Evolutionary conservation across 2,888 invertebrate genomes (phyloP).

Genomic region (Saturnia japonica): DNA sequence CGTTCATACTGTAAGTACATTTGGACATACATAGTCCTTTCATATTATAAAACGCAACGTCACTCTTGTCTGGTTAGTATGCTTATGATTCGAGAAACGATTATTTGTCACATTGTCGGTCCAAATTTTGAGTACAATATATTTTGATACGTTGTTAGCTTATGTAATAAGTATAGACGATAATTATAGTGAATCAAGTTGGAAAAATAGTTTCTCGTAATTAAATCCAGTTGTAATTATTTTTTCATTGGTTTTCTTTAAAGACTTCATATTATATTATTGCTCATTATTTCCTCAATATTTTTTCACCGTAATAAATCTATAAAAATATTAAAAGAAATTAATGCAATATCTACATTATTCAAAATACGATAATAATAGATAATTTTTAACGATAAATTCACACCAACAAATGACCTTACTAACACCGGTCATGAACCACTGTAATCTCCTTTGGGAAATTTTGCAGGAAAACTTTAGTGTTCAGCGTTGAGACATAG

Average conservation of each 20-base stretch:
- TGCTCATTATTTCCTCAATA: not conserved
- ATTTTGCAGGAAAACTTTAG: constrained; percentile 19
- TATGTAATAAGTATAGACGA: not conserved
- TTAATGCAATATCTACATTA: not conserved
- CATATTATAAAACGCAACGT: not conserved
- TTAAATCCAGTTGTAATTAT: not conserved
- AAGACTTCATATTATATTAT: not conserved
- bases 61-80: not conserved
- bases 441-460: constrained; percentile 27
- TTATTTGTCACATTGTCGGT: not conserved
- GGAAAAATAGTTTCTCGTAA: not conserved
- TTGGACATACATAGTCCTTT: not conserved
- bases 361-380: not conserved
- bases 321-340: not conserved
- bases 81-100: not conserved
- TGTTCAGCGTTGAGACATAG: constrained; percentile 5
- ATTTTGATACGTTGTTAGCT: not conserved
- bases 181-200: not conserved
- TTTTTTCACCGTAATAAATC: not conserved
- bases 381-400: not conserved
- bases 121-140: not conserved
- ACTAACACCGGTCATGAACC: not conserved
- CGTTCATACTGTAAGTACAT: constrained; percentile 92
- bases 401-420: not conserved
- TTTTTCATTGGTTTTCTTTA: not conserved